Base-by-base conservation (phyloP, 2,888 invertebrate species). In the Leptopilina syphax region DNA sequence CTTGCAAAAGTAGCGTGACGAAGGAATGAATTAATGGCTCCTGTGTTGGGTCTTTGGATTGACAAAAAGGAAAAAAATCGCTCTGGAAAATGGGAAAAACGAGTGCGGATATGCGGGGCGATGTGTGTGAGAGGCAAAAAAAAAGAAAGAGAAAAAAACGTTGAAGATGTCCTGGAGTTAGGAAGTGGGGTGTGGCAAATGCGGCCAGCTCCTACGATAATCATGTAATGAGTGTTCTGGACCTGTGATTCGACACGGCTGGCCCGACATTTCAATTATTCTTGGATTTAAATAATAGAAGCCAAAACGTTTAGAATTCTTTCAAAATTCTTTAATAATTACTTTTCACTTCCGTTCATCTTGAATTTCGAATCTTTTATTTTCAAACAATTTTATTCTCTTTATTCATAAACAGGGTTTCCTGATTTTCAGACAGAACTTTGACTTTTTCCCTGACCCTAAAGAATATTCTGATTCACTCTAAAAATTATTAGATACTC, bases 161-260 rank as follows among this genome's bases (percentile, higher is more conserved):
- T 83, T 77, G 83, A 82, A 79, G 83, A 83, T 84, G 78, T 83
- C 77, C 81, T 79, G 80, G 81, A 77, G 79, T 83, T 82, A 5
- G 80, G 83, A 82, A 80, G 83, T 82, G 83, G 83, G 83, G 83
- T 85, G 83, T 87, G 81, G 84, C 87, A 85, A 89, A 89, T 86
- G 81, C 84, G 84, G 85, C 85, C 85, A 83, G 87, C 85, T 86
- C 79, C 85, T 80, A 84, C 85, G 87, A 89, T 90, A 89, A 90
- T 89, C 87, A 90, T 86, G 87, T 87, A 88, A 90, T 88, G 87
- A 90, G 88, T 86, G 87, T 80, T 84, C 85, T 84, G 85, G 84
- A 82, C 84, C 86, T 79, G 82, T 82, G 83, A 90, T 89, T 89
- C 83, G 88, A 83, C 83, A 86, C 86, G 88, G 86, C 84, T 84